phyloP scores from a whole-genome alignment of 2,113 vertebrate species.

The Aegithalos caudatus region DNA sequence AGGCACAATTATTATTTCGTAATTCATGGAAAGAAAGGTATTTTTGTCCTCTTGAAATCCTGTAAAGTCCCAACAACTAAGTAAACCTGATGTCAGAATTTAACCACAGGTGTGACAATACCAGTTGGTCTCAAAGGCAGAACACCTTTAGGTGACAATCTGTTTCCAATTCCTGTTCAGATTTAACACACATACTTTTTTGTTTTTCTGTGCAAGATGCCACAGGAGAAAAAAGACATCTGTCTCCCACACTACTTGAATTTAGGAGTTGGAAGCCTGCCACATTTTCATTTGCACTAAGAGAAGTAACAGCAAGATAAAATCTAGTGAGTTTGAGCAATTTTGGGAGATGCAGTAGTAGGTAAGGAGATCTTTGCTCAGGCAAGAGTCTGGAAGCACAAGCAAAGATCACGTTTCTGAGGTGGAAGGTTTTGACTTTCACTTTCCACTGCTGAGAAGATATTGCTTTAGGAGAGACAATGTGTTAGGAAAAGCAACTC shows the following conservation, averaged over 20 bases:
- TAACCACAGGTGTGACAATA: neutral
- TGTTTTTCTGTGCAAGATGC: neutral
- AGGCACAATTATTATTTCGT: neutral
- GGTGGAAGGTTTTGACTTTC: neutral
- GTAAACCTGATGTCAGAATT: neutral
- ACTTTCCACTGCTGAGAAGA: neutral
- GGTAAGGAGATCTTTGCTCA: neutral
- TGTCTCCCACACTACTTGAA: neutral
- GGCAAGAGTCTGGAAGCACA: neutral
- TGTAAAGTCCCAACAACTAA: neutral
- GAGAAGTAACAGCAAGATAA: neutral
- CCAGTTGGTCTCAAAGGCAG: neutral
- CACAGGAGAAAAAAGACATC: neutral
- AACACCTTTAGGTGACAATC: neutral
- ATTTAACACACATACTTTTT: neutral
- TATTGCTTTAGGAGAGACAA: neutral
- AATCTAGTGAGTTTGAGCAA: neutral
- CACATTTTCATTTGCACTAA: neutral
- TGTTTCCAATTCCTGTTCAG: neutral
- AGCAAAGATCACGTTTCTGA: neutral
- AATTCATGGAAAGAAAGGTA: neutral
- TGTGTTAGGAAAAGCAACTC: neutral
- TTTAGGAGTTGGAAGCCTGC: neutral
- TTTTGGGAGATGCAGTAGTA: neutral
- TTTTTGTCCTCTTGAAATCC: neutral